Evolutionary conservation across 2,888 invertebrate species (phyloP).

Genomic region (Cantharis flavilabris): DNA sequence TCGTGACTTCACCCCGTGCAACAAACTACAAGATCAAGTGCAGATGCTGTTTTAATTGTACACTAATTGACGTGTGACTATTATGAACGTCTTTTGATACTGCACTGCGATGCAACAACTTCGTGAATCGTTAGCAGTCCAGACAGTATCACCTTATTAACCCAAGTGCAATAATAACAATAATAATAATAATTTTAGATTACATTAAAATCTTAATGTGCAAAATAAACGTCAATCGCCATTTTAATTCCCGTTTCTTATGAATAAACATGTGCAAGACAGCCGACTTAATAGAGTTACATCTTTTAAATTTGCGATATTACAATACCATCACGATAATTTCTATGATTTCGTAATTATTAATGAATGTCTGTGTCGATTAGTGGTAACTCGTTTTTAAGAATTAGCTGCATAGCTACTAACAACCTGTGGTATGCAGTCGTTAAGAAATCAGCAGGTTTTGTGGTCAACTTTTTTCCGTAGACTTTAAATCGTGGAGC

Average conservation of each 20-base stretch:
- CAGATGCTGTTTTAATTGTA: conserved; percentile 29
- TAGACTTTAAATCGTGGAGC: conserved; percentile 46
- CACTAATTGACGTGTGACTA: conserved; percentile 34
- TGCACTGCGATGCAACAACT: conserved; percentile 10
- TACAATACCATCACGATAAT: not conserved
- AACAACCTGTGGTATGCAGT: conserved; percentile 32
- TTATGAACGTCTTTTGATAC: conserved; percentile 26
- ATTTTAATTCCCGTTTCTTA: not conserved
- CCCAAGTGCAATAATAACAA: not conserved
- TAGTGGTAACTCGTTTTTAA: conserved; percentile 16
- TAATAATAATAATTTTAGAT: not conserved
- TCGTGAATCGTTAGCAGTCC: conserved; percentile 21
- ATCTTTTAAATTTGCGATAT: not conserved
- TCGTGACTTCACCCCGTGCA: conserved; percentile 19
- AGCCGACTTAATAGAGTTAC: not conserved
- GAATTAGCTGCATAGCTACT: conserved; percentile 13
- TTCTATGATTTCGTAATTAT: not conserved
- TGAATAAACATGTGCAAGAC: not conserved
- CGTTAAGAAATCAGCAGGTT: conserved; percentile 47
- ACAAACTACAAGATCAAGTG: conserved; percentile 11
- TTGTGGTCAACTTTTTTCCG: conserved; percentile 41
- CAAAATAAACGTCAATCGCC: not conserved
- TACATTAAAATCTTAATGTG: not conserved
- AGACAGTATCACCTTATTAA: conserved; percentile 1
- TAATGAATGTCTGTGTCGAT: conserved; percentile 5